Percentiles rank a stretch among this genome's conserved stretches.
Evolutionary conservation across 1,140 invertebrate species (phyloP).

Genomic region (Brachionus sp.): DNA sequence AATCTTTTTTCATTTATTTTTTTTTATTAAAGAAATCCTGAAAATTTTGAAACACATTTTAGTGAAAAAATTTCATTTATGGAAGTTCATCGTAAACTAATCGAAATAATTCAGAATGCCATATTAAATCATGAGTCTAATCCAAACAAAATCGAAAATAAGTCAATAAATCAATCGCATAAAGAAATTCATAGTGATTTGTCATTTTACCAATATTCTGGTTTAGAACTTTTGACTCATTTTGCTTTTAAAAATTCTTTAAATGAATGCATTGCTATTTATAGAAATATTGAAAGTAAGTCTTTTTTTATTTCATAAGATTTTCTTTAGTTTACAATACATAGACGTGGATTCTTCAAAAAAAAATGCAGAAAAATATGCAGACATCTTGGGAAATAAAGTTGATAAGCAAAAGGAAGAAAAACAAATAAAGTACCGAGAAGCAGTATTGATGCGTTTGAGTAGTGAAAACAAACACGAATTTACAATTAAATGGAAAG

Average conservation of each 20-base stretch:
- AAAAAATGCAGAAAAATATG: slow-evolving; percentile 39
- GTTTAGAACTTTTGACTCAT: neutral
- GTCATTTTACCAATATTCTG: slow-evolving; percentile 20
- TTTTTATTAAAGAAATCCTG: neutral
- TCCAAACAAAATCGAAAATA: neutral
- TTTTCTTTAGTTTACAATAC: neutral
- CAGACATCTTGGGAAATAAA: neutral
- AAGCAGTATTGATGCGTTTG: neutral
- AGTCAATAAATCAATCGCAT: neutral
- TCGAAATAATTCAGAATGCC: slow-evolving; percentile 34
- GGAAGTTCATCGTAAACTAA: slow-evolving; percentile 1
- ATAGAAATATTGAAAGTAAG: slow-evolving; percentile 8
- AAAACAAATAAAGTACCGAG: slow-evolving; percentile 18
- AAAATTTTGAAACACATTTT: neutral
- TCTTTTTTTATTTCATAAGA: neutral
- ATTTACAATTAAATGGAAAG: slow-evolving; percentile 30
- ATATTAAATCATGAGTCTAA: neutral
- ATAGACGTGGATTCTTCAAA: slow-evolving; percentile 6
- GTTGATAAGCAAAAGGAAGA: slow-evolving; percentile 30
- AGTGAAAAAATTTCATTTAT: neutral
- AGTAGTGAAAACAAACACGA: slow-evolving; percentile 12
- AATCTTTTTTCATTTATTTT: neutral
- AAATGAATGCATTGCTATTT: slow-evolving; percentile 15
- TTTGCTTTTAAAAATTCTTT: slow-evolving; percentile 42
- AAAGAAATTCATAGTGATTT: slow-evolving; percentile 12